Conservation (phyloP, 2,113 vertebrate species). For the Oceanites oceanicus region DNA sequence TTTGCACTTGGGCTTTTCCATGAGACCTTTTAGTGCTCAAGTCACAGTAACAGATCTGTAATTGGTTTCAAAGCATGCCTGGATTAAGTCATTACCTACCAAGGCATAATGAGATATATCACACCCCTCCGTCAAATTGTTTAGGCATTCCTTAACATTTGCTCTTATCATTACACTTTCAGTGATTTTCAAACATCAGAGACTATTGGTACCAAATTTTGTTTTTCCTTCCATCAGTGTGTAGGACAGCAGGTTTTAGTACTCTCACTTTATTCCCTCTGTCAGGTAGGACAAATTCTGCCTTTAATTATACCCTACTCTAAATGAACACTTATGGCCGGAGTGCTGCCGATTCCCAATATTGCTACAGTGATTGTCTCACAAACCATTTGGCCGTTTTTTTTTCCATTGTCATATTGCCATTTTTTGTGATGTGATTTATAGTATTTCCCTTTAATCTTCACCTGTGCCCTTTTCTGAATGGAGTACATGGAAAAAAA, state of each 20-base stretch:
- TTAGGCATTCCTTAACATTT: neutral
- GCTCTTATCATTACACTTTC: neutral
- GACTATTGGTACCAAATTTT: neutral
- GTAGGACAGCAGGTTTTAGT: neutral
- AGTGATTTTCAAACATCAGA: neutral
- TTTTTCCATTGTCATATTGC: neutral
- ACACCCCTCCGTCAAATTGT: neutral
- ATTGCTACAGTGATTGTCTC: neutral
- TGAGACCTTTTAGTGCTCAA: neutral
- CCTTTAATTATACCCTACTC: neutral
- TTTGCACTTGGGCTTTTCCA: neutral
- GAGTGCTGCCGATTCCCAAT: neutral
- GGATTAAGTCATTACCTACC: neutral
- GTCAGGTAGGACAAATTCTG: neutral
- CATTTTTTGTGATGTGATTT: neutral
- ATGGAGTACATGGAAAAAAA: neutral
- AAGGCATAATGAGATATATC: neutral
- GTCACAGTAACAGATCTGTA: neutral
- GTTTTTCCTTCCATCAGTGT: neutral
- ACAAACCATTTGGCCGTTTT: neutral
- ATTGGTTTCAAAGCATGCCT: neutral
- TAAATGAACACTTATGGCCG: neutral
- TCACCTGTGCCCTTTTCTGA: neutral
- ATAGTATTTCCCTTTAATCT: neutral
- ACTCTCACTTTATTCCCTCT: neutral